Base-by-base conservation (phyloP, 2,797 vertebrate genomes). In the Hemitrygon akajei region DNA sequence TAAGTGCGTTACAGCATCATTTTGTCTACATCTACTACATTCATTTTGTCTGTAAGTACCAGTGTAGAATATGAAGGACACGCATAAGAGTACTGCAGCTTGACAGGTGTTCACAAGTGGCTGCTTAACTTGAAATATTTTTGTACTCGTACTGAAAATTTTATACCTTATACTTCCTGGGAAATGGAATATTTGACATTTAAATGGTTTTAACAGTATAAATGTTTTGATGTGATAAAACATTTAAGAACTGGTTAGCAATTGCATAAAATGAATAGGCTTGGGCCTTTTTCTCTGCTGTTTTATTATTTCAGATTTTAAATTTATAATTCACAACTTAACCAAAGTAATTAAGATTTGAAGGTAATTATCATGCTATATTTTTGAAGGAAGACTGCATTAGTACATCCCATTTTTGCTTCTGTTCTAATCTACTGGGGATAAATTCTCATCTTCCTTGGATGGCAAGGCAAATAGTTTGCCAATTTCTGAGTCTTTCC, bases 81-180 rank as follows among this genome's bases (percentile, higher is more conserved):
- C 91, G 76, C 91, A 93, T 93, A 93, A 93, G 91, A 93, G 91
- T 93, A 93, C 91, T 93, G 71, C 47, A 58, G 91, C 71, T 56
- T 93, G 91, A 93, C 91, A 93, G 91, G 69, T 93, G 91, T 93
- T 93, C 91, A 93, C 91, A 93, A 96, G 96, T 96, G 96, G 96
- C 96, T 96, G 96, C 96, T 97, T 97, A 97, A 96, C 96, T 96
- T 97, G 96, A 97, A 97, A 97, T 97, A 97, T 97, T 97, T 93
- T 93, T 93, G 91, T 93, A 93, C 91, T 93, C 69, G 27, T 93
- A 76, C 91, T 93, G 91, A 75, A 93, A 93, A 93, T 93, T 93
- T 93, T 93, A 93, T 93, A 93, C 91, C 91, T 93, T 93, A 93
- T 93, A 93, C 91, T 93, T 93, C 91, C 91, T 93, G 91, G 91